Base-by-base conservation (phyloP, 2,797 vertebrate genomes). In the Helarctos malayanus region DNA sequence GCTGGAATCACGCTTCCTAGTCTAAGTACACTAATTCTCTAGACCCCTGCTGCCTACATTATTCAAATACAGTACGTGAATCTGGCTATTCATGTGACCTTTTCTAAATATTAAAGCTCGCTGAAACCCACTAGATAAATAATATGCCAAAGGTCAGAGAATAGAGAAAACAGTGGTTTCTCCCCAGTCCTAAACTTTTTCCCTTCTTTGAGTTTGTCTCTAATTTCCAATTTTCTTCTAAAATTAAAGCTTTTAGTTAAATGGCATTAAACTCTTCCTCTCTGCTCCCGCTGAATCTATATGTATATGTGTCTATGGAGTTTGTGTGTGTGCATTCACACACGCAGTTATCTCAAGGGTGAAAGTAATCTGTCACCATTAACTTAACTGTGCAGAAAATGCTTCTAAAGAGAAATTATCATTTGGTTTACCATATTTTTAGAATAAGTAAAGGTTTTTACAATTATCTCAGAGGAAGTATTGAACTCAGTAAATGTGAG, bases 81-180 rank as follows among this genome's bases (percentile, higher is more conserved):
- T 89, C 92, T 93, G 59, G 57, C 92, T 93, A 89, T 89, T 94
- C 96, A 86, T 29, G 61, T 92, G 93, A 97, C 78, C 92, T 97
- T 98, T 96, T 90, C 85, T 89, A 98, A 97, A 98, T 94, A 97
- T 94, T 97, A 96, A 97, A 90, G 45, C 61, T 92, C 1, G 0
- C 27, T 96, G 94, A 63, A 96, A 92, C 45, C 49, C 88, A 94
- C 35, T 92, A 90, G 78, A 96, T 97, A 98, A 98, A 96, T 95
- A 97, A 94, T 95, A 97, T 45, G 85, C 76, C 25, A 97, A 97
- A 97, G 90, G 92, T 88, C 81, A 97, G 56, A 92, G 65, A 94
- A 95, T 29, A 92, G 45, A 68, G 38, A 97, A 97, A 95, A 95
- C 61, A 94, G n/a, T 91, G 73, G 75, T 95, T 93, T 86, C 85